Conservation (phyloP, 2,113 vertebrate genomes). For the Pelmatolapia mariae region DNA sequence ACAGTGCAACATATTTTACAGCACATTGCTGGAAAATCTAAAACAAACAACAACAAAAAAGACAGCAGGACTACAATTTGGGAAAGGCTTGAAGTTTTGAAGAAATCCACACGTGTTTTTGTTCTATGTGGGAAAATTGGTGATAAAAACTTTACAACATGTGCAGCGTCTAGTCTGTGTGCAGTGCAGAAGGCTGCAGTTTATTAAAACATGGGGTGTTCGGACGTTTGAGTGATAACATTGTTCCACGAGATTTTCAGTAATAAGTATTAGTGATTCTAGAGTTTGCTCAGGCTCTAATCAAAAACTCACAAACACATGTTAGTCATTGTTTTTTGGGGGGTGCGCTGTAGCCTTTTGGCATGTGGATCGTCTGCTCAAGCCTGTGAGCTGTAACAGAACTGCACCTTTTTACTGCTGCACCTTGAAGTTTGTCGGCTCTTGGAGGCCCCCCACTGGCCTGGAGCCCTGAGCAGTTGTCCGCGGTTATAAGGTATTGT, state of each 20-base stretch:
- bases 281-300: neutral
- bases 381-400: neutral
- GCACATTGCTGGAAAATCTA: neutral
- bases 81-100: neutral
- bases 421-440: neutral
- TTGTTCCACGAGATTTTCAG: accelerated
- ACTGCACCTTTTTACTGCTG: neutral
- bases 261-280: neutral
- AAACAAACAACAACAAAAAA: neutral
- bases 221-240: neutral
- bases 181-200: neutral
- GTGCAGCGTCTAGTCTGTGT: neutral
- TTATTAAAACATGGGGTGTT: neutral
- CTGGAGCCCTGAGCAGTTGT: neutral
- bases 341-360: neutral
- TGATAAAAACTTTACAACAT: neutral
- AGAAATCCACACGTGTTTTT: neutral
- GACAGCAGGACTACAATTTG: neutral
- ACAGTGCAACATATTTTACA: neutral
- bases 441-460: neutral
- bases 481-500: neutral
- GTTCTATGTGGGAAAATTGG: neutral
- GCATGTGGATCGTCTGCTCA: neutral
- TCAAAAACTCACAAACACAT: neutral
- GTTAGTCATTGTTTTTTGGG: neutral